Conservation (phyloP, 2,797 vertebrate species). For the Scleropages formosus region DNA sequence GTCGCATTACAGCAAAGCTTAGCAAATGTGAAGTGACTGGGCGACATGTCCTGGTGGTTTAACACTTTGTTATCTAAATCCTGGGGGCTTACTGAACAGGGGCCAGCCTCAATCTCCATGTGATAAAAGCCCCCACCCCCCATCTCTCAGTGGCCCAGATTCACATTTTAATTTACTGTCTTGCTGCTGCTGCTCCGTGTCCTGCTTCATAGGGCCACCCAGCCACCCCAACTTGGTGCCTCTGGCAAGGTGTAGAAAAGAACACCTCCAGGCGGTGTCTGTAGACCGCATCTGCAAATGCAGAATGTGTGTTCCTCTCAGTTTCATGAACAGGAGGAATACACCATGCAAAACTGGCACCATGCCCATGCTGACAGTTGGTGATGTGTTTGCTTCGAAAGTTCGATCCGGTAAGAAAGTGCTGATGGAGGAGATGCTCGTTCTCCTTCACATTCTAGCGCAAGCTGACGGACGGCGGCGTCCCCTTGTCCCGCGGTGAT, state of each 20-base stretch:
- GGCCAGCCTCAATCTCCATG: slow-evolving; percentile 34
- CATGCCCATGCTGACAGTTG: not conserved
- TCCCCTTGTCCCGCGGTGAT: not conserved
- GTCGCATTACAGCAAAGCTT: slow-evolving; percentile 48
- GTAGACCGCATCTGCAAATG: not conserved
- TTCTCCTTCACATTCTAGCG: not conserved
- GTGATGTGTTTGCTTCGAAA: not conserved
- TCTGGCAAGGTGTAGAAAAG: not conserved
- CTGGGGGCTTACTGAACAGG: slow-evolving; percentile 35
- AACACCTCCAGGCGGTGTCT: not conserved
- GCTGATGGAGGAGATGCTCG: slow-evolving; percentile 8
- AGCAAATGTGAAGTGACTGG: slow-evolving; percentile 60
- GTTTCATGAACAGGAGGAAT: not conserved
- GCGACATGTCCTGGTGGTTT: slow-evolving; percentile 50
- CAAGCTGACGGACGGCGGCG: too few species aligned
- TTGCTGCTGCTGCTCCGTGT: slow-evolving; percentile 30
- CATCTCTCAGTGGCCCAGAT: slow-evolving; percentile 28
- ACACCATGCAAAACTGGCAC: slow-evolving; percentile 18
- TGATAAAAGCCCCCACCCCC: slow-evolving; percentile 23
- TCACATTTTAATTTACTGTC: slow-evolving; percentile 40
- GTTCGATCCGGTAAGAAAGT: not conserved
- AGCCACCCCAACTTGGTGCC: not conserved
- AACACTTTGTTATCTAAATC: slow-evolving; percentile 53
- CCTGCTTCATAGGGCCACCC: not conserved
- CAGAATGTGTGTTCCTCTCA: too few species aligned